Evolutionary conservation across 2,797 vertebrate species (phyloP), one percentile per base, ranked within the genome.

Genomic region (Macropus fuliginosus): DNA sequence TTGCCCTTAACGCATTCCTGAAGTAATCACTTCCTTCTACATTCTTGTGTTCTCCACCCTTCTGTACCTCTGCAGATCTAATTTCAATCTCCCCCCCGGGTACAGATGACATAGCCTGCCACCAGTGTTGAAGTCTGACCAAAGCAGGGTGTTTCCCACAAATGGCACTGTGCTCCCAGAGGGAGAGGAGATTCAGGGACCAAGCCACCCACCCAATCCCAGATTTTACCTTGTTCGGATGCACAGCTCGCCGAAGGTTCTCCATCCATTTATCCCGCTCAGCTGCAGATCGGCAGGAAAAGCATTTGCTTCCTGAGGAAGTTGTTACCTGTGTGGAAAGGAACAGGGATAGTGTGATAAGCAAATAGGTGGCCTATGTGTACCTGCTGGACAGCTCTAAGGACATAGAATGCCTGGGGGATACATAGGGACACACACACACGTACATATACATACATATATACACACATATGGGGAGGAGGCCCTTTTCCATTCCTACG

Each of bases 211-310:
- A 40, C 0, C 0, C 21, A 34, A 0, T 0, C 3, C 0, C 87
- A 90, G 57, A 91, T 93, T 87, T 87, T 98, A 99, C 99, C 99
- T 99, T 99, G 98, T 99, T 99, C 91, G 99, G 99, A 97, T 99
- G 99, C 94, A 99, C 99, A 0, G 99, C 99, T 96, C 99, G 99
- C 98, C 99, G 99, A 98, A 99, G 98, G 97, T 99, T 99, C 98
- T 99, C 99, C 99, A 99, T 99, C 99, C 99, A 99, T 99, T 99
- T 99, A 99, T 99, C 99, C 98, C 99, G 99, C 98, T 99, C 99
- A 0, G 99, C 99, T 91, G 99, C 99, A 0, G 99, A 99, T 27
- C 99, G 99, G 96, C 99, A 99, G 56, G 99, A 99, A 98, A 99
- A 99, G 98, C 99, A 99, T 98, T 99, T 99, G 98, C 99, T 99